These are phyloP conservation scores for Lepidochitona cinerea DNA, from an alignment of 2,888 invertebrate species.

Conservation along the genomic window DNA sequence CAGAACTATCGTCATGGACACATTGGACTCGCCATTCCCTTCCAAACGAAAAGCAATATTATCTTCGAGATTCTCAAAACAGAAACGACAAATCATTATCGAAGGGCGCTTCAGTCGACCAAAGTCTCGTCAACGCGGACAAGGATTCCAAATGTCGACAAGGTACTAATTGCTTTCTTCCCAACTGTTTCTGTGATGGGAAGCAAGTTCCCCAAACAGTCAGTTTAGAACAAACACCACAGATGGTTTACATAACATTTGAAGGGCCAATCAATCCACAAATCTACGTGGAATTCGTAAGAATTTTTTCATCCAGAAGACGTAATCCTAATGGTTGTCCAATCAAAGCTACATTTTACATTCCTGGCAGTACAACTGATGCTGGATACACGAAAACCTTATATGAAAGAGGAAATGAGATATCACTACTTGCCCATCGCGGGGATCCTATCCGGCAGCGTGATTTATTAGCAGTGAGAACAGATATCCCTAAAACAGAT, in stretches of 20 bases:
- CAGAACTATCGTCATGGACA: background rate
- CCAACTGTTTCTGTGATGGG: background rate
- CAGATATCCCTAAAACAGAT: background rate
- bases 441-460: background rate
- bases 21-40: background rate
- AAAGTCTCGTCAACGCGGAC: background rate
- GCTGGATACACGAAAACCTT: background rate
- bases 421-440: background rate
- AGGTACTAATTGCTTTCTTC: background rate
- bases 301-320: constrained; percentile 33
- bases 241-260: constrained; percentile 47
- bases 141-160: constrained; percentile 24
- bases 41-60: too few relatives aligned
- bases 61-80: background rate
- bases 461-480: background rate
- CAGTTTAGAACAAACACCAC: constrained; percentile 35
- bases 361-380: background rate
- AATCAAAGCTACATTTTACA: background rate
- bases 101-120: background rate
- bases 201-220: constrained; percentile 14
- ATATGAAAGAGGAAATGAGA: background rate
- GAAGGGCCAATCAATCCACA: constrained; percentile 46
- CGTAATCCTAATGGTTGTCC: constrained; percentile 9
- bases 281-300: constrained; percentile 36
- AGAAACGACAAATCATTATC: background rate